Evolutionary conservation across 2,888 invertebrate genomes (phyloP).

Genomic region (Diaphora mendica): DNA sequence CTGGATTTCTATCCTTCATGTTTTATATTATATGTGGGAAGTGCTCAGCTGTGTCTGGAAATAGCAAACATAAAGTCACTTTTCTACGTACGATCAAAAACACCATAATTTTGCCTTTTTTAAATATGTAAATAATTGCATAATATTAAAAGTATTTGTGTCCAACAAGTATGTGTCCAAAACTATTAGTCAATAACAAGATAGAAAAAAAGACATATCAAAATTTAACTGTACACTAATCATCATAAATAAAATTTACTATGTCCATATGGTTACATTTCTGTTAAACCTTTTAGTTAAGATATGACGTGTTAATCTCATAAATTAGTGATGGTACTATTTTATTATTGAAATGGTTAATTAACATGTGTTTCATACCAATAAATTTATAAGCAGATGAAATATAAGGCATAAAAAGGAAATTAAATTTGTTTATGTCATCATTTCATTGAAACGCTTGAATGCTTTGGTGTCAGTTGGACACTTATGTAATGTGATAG

Average conservation of each 20-base stretch:
- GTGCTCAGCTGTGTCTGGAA: too few species aligned
- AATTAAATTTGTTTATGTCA: constrained; percentile 35
- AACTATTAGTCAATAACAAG: background rate
- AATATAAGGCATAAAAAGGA: constrained; percentile 28
- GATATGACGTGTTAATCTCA: constrained; percentile 15
- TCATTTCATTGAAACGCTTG: constrained; percentile 9
- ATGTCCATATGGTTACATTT: background rate
- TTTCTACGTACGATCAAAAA: too few species aligned
- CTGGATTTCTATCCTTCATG: background rate
- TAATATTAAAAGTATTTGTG: background rate
- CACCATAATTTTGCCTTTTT: background rate
- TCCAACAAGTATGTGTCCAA: background rate
- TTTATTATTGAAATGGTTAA: constrained; percentile 29
- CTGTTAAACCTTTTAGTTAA: constrained; percentile 13
- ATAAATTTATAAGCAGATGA: constrained; percentile 38
- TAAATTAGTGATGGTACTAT: constrained; percentile 28
- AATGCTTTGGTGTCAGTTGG: background rate
- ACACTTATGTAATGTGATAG: constrained; percentile 11
- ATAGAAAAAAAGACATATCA: background rate
- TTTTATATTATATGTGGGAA: background rate
- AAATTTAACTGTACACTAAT: constrained; percentile 3
- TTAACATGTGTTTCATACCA: constrained; percentile 28
- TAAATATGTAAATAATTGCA: background rate
- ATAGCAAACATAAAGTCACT: too few species aligned
- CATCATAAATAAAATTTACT: constrained; percentile 14